Evolutionary conservation across 2,797 vertebrate genomes (phyloP), one percentile per base, ranked within the genome.

Genomic region (Champsocephalus esox): DNA sequence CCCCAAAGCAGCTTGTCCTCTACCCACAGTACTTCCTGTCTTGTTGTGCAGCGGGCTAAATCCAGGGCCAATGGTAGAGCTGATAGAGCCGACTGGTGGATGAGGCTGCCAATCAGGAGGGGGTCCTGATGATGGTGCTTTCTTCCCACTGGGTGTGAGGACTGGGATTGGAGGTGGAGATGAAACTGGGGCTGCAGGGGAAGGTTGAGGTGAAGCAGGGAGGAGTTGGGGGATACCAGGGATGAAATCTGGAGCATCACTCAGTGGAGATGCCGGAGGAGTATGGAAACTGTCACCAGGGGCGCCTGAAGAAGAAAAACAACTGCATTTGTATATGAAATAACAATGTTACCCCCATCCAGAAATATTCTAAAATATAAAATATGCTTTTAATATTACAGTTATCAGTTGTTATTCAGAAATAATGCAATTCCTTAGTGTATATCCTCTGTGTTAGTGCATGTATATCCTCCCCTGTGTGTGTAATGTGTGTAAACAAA

Each of bases 211-310:
- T 9, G 82, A 68, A 7, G 38, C 11, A 17, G 68, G 34, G 41
- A 66, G 24, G 12, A 82, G 60, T 0, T 77, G 78, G 56, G 81
- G 62, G 19, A 45, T 60, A 56, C 21, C 38, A 8, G 88, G 79
- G 5, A 61, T 9, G 12, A 55, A 43, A 48, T 52, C 5, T 57
- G 75, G 75, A 17, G 28, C 65, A 45, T 89, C 85, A 14, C 66
- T 79, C 48, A 85, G 74, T 11, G 93, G 94, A 17, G 94, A 93
- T 19, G 88, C 63, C 66, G 94, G 94, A 59, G 94, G 91, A n/a
- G 94, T 94, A 83, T 95, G 93, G 86, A 92, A 94, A n/a, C 70
- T 76, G 9, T 95, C 94, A 14, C 68, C 48, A 50, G 85, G 82
- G 64, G 80, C 8, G n/a, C 83, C 94, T 95, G 4, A 8, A 60